A percentile compares a stretch with the other conserved stretches of the same genome.
phyloP scores from a whole-genome alignment of 2,113 vertebrate species.

The Illadopsis cleaveri region DNA sequence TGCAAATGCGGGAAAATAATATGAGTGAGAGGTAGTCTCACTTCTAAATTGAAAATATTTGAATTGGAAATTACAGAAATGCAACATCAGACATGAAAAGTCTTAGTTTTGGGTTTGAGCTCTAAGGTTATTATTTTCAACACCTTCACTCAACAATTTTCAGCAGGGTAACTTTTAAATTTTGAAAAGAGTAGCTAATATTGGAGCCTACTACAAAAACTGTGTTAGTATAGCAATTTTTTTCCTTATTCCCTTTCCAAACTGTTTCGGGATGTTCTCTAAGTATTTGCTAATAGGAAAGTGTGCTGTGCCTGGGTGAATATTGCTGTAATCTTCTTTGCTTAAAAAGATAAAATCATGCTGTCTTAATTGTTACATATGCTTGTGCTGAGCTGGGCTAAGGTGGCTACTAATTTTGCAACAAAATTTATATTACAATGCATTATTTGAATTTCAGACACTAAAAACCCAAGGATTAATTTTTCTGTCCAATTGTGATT shows the following conservation, averaged over 20 bases:
- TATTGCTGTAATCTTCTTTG: not conserved
- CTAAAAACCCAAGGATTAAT: not conserved
- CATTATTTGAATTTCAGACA: not conserved
- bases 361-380: not conserved
- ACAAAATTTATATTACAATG: not conserved
- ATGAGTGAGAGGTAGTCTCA: not conserved
- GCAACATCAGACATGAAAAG: not conserved
- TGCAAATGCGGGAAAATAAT: constrained; percentile 6
- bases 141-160: not conserved
- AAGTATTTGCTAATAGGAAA: not conserved
- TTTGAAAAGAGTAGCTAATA: not conserved
- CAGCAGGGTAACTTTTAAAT: not conserved
- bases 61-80: constrained; percentile 23
- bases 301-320: not conserved
- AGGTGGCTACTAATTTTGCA: not conserved
- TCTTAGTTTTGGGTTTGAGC: not conserved
- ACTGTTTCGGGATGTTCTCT: not conserved
- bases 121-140: not conserved
- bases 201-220: not conserved
- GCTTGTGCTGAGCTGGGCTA: not conserved
- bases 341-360: not conserved
- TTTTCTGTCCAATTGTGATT: not conserved
- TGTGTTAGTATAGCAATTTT: not conserved
- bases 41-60: constrained; percentile 11
- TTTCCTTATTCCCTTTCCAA: not conserved